These are phyloP conservation scores for Linyphia triangularis DNA, from an alignment of 2,888 invertebrate genomes.

Conservation along the genomic window DNA sequence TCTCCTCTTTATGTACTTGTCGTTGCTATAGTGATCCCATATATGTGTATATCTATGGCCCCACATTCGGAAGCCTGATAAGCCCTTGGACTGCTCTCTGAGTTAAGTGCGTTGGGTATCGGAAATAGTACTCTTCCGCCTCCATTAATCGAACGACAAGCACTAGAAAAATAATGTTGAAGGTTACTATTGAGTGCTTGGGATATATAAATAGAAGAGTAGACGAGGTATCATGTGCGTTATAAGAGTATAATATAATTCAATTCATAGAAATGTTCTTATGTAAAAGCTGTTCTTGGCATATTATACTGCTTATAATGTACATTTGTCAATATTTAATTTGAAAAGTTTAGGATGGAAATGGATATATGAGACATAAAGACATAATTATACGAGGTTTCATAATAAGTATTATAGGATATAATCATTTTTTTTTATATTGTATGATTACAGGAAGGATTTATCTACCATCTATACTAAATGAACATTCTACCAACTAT, in stretches of 20 bases:
- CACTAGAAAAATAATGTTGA: neutral
- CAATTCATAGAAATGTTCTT: neutral
- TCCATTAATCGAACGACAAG: slow-evolving; percentile 45
- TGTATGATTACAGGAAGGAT: too few species aligned
- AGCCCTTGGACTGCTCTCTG: neutral
- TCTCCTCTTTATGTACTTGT: neutral
- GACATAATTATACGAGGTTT: too few species aligned
- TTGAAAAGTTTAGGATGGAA: too few species aligned
- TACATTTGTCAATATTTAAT: too few species aligned
- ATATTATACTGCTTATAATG: neutral
- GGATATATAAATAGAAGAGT: neutral
- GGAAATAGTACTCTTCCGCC: slow-evolving; percentile 12
- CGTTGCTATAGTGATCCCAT: slow-evolving; percentile 7
- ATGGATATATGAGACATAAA: too few species aligned
- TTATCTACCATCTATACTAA: too few species aligned
- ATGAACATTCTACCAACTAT: too few species aligned
- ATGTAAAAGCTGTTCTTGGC: neutral
- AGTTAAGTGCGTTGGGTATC: slow-evolving; percentile 15
- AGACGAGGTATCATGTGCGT: neutral
- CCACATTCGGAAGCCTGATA: slow-evolving; percentile 5
- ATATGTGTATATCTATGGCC: neutral
- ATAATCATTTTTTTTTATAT: too few species aligned
- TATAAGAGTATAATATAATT: neutral
- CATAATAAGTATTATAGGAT: too few species aligned
- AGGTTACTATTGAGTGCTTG: neutral